phyloP scores from a whole-genome alignment of 2,113 vertebrate species.

The Oxyura jamaicensis region DNA sequence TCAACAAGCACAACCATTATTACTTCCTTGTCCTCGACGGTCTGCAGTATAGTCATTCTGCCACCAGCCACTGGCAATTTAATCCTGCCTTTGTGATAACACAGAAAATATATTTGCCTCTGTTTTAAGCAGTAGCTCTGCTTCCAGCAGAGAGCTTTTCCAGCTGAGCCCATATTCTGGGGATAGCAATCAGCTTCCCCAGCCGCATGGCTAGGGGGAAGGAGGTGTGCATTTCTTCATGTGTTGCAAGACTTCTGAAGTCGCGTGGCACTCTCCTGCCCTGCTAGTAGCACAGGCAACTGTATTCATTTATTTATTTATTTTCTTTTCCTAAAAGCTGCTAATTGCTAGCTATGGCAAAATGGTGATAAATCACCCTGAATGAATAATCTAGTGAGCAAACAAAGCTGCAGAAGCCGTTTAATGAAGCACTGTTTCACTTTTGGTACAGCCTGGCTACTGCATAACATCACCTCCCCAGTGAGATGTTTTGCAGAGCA shows the following conservation, averaged over 20 bases:
- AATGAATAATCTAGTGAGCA: slow-evolving; percentile 45
- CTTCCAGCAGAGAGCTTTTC: neutral
- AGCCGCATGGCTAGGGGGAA: neutral
- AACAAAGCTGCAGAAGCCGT: slow-evolving; percentile 38
- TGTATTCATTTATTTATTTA: neutral
- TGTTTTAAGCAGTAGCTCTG: neutral
- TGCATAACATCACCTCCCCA: slow-evolving; percentile 42
- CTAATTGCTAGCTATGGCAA: slow-evolving; percentile 46
- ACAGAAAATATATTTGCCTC: neutral
- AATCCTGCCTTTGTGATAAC: neutral
- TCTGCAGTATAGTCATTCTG: neutral
- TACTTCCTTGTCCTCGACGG: neutral
- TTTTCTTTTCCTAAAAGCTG: neutral
- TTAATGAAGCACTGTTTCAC: slow-evolving; percentile 49
- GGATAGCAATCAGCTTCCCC: neutral
- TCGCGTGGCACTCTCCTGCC: neutral
- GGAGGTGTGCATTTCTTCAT: neutral
- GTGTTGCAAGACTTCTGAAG: neutral
- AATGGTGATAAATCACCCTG: slow-evolving; percentile 46
- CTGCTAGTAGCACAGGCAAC: neutral
- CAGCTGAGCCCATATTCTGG: neutral
- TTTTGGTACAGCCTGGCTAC: slow-evolving; percentile 36
- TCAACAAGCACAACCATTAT: neutral
- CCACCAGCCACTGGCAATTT: neutral
- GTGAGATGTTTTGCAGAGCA: slow-evolving; percentile 1